Evolutionary conservation across 2,113 vertebrate genomes (phyloP).

Genomic region (Labeo catla): DNA sequence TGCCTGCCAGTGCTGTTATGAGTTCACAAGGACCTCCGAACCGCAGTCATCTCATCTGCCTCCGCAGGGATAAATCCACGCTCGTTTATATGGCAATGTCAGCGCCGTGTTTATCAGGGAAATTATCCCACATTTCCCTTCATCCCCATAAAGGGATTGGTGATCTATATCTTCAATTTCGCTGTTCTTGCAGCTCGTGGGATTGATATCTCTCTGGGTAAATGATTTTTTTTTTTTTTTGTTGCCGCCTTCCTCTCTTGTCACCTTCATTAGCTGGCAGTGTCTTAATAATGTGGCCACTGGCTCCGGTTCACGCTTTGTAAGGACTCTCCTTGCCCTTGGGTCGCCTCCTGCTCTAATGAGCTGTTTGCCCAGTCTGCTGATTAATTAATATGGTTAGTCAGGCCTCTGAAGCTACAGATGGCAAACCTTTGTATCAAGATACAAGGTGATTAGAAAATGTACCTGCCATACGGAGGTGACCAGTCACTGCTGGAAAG

Average conservation of each 20-base stretch:
- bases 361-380: slow-evolving; percentile 48
- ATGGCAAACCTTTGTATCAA: slow-evolving; percentile 39
- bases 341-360: slow-evolving; percentile 60
- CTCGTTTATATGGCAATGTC: slow-evolving; percentile 74
- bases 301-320: slow-evolving; percentile 19
- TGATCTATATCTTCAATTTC: slow-evolving; percentile 79
- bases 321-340: slow-evolving; percentile 29
- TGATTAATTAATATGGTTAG: slow-evolving; percentile 62
- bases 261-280: slow-evolving; percentile 53
- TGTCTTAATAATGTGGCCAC: slow-evolving; percentile 64
- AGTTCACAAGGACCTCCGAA: slow-evolving; percentile 68
- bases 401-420: slow-evolving; percentile 32
- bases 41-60: slow-evolving; percentile 68
- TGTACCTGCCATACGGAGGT: neutral
- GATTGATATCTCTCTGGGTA: slow-evolving; percentile 65
- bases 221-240: slow-evolving; percentile 38
- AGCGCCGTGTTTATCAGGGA: slow-evolving; percentile 69
- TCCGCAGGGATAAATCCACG: slow-evolving; percentile 40
- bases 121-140: slow-evolving; percentile 69
- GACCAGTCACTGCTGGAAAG: neutral
- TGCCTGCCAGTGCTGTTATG: slow-evolving; percentile 81
- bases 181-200: slow-evolving; percentile 71
- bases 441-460: slow-evolving; percentile 39
- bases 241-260: slow-evolving; percentile 37
- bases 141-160: slow-evolving; percentile 67